Base-by-base conservation (phyloP, 2,113 vertebrate species). In the Zosterops japonicus region DNA sequence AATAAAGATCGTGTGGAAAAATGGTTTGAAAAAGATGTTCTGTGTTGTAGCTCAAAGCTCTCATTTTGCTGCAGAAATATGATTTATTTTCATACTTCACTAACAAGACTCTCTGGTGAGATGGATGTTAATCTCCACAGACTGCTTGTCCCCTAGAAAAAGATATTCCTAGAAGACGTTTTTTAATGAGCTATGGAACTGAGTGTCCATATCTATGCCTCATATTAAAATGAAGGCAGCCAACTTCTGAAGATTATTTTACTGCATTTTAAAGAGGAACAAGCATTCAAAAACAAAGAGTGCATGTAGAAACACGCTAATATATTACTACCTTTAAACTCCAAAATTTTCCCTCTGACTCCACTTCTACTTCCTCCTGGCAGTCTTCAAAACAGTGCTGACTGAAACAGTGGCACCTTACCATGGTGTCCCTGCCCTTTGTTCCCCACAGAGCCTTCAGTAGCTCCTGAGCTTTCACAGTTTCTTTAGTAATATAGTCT, bases 81-180 rank as follows among this genome's bases (percentile, higher is more conserved):
- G 82, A 93, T 96, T 96, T 96, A 76, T 94, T 97, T 97, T 95
- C 74, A 36, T 95, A 96, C 25, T 49, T 96, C 74, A 71, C 87
- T 94, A 90, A 95, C 80, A 96, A 90, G 70, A 60, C 47, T 91
- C 47, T 97, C 85, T 89, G 17, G 36, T 97, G 95, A 96, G 61
- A 93, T 75, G 64, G 84, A 79, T 94, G 42, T 90, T 97, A 95
- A 96, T 97, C 93, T 95, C 86, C 81, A 79, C 12, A 94, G 95
- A 94, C 83, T 87, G 12, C 10, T 90, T 6, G 79, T 93, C 65
- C 39, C 20, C 21, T 72, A 44, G 20, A 53, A 84, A 82, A 78
- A 84, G 39, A n/a, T 53, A 78, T 55, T 87, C 89, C 79, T 90
- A 44, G 52, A 95, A 98, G 78, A 68, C 81, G 91, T 83, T 94